A percentile compares a stretch with the other conserved stretches of the same genome.
Conservation (phyloP, 2,113 vertebrate genomes). For the Ramphastos sulfuratus region DNA sequence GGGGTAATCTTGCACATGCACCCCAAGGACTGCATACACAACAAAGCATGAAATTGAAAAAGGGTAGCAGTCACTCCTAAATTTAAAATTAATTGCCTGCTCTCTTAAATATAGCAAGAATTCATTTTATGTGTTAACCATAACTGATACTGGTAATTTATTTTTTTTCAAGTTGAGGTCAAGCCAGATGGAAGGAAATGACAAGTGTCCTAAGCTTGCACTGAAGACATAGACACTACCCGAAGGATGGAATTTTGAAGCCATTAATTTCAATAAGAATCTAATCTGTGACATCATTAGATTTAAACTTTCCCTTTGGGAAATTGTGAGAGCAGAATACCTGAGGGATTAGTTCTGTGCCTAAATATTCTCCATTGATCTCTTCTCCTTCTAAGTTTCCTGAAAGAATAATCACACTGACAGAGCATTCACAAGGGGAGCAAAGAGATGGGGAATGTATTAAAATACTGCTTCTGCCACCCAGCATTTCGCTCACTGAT, state of each 20-base stretch:
- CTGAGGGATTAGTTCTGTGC: not conserved
- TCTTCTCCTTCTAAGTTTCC: not conserved
- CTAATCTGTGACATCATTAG: not conserved
- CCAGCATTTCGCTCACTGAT: not conserved
- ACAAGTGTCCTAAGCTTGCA: not conserved
- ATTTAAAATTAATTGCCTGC: not conserved
- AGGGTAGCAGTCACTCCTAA: not conserved
- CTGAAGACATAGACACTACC: not conserved
- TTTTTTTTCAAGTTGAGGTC: not conserved
- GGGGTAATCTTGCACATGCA: not conserved
- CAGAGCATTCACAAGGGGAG: not conserved
- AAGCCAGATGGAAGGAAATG: not conserved
- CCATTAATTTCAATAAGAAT: conserved; percentile 10
- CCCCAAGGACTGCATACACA: not conserved
- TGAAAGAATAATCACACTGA: not conserved
- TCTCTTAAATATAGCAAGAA: not conserved
- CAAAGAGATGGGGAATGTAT: not conserved
- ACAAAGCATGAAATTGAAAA: not conserved
- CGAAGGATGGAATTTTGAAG: not conserved
- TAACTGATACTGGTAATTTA: not conserved
- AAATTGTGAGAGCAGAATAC: not conserved
- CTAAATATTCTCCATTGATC: not conserved
- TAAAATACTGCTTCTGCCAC: not conserved
- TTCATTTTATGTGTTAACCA: not conserved
- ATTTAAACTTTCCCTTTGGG: not conserved